phyloP scores from a whole-genome alignment of 2,797 vertebrate species.

The Chaunax sp. region DNA sequence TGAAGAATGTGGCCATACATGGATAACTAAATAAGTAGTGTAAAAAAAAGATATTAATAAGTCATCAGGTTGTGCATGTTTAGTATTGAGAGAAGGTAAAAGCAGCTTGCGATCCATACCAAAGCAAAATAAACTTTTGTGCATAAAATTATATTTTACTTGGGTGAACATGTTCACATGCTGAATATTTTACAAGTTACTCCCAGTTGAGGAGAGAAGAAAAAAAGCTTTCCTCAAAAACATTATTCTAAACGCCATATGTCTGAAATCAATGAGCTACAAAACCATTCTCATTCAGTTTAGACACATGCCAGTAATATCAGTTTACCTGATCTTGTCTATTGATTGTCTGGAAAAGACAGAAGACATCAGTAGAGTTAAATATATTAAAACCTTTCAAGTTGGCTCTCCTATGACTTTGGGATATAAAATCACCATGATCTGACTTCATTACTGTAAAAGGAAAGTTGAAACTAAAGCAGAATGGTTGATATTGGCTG shows the following conservation, averaged over 20 bases:
- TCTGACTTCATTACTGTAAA: constrained; percentile 66
- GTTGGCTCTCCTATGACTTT: constrained; percentile 39
- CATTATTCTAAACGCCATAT: constrained; percentile 44
- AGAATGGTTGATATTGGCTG: constrained; percentile 38
- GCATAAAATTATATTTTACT: too few species aligned
- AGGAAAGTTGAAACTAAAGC: constrained; percentile 58
- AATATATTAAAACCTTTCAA: constrained; percentile 59
- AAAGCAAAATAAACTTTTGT: background rate
- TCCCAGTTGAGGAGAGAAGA: background rate
- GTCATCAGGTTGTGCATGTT: too few species aligned
- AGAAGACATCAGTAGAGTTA: constrained; percentile 41
- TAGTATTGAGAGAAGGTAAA: too few species aligned
- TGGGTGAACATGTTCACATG: background rate
- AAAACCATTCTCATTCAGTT: constrained; percentile 57
- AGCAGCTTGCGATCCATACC: too few species aligned
- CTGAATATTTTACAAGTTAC: constrained; percentile 11
- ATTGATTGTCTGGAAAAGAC: constrained; percentile 65
- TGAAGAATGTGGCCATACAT: too few species aligned
- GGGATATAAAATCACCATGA: constrained; percentile 52
- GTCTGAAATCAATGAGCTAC: constrained; percentile 47
- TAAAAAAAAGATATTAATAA: too few species aligned
- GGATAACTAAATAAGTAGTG: too few species aligned
- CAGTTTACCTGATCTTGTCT: constrained; percentile 64
- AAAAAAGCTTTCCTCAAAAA: constrained; percentile 26
- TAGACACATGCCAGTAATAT: constrained; percentile 70